Conservation (phyloP, 2,888 invertebrate genomes). For the Craniophora ligustri region DNA sequence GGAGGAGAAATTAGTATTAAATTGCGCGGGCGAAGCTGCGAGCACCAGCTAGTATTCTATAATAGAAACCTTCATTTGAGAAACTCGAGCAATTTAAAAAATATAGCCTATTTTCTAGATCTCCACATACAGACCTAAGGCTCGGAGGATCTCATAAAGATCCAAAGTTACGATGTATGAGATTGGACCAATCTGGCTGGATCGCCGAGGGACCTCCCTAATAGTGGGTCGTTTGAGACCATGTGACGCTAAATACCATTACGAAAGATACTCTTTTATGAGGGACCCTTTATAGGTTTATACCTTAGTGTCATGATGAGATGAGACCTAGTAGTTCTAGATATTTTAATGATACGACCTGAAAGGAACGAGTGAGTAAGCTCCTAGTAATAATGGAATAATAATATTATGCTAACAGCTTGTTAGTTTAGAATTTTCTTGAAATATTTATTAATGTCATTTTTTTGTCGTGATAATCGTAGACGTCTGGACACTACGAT, state of each 20-base stretch:
- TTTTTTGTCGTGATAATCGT: too few species aligned
- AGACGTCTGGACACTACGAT: too few species aligned
- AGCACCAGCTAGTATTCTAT: too few species aligned
- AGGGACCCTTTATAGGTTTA: constrained; percentile 27
- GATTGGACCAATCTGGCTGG: constrained; percentile 45
- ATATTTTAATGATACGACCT: constrained; percentile 21
- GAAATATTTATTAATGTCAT: too few species aligned
- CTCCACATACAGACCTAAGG: constrained; percentile 13
- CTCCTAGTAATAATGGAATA: too few species aligned
- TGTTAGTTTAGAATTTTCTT: too few species aligned
- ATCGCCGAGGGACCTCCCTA: constrained; percentile 34
- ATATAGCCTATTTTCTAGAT: constrained; percentile 25
- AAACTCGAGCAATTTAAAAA: constrained; percentile 20
- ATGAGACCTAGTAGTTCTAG: neutral
- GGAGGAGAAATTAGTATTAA: too few species aligned
- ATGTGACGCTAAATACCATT: constrained; percentile 40
- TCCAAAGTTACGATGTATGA: constrained; percentile 21
- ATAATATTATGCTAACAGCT: too few species aligned
- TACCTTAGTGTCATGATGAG: constrained; percentile 22
- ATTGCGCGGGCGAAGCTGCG: too few species aligned
- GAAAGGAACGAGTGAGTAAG: too few species aligned
- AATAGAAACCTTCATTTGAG: neutral
- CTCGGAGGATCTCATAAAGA: constrained; percentile 22
- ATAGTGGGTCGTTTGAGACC: constrained; percentile 38
- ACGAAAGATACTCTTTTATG: constrained; percentile 35